Evolutionary conservation across 2,888 invertebrate genomes (phyloP).

Genomic region (Scaptomyza caliginosa): DNA sequence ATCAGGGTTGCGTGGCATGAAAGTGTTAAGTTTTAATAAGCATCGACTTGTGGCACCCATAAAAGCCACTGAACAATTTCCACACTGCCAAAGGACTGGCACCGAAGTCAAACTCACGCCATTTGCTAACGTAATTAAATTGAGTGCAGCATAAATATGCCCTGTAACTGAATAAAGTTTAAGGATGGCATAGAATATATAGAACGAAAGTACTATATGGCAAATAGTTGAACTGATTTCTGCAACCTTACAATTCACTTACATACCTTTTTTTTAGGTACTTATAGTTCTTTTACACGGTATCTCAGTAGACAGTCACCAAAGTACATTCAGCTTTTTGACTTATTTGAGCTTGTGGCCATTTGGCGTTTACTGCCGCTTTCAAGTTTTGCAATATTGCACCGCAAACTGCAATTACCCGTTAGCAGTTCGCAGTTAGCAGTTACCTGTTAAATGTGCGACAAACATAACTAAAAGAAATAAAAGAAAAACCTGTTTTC

Average conservation of each 20-base stretch:
- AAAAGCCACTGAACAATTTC: conserved; percentile 41
- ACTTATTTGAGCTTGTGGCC: conserved; percentile 45
- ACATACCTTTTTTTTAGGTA: no score
- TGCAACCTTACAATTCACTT: no score
- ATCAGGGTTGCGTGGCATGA: conserved; percentile 1
- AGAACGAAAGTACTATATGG: background rate
- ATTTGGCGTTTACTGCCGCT: conserved; percentile 41
- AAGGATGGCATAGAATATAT: background rate
- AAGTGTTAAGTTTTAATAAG: conserved; percentile 71
- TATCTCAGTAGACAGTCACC: background rate
- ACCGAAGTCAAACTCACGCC: conserved; percentile 46
- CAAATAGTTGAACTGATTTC: background rate
- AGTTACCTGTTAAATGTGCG: conserved; percentile 51
- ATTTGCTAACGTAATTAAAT: conserved; percentile 71
- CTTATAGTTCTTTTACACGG: conserved; percentile 1
- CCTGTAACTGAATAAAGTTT: background rate
- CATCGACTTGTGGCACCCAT: conserved; percentile 59
- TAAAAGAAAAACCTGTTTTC: background rate
- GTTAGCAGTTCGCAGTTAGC: conserved; percentile 14
- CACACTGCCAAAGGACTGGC: conserved; percentile 5
- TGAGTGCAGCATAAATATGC: conserved; percentile 70
- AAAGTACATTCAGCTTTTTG: background rate
- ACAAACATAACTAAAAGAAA: conserved; percentile 40
- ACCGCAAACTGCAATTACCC: conserved; percentile 67
- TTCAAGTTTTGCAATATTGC: conserved; percentile 53